Evolutionary conservation across 2,888 invertebrate species (phyloP), one percentile per base, ranked within the genome.

Genomic region (Dioctria rufipes): DNA sequence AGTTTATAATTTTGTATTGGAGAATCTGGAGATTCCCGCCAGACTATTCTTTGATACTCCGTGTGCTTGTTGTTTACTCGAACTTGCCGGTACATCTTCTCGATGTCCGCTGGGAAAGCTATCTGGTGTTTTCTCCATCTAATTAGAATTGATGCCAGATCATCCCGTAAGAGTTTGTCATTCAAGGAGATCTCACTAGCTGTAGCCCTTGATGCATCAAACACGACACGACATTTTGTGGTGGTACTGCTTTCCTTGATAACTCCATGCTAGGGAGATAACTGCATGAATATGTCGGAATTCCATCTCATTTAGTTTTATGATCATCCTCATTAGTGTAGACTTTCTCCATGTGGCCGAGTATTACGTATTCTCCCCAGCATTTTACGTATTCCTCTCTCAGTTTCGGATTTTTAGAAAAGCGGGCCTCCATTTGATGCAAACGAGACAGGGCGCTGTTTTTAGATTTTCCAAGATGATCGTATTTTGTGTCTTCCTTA

Each of bases 81-180:
- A 6, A 60, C 13, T 13, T 75, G 75, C 5, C 75, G 75, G 42
- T 75, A 60, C 54, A 85, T 85, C 71, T 84, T 81, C 0, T 73
- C 78, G 5, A 86, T 81, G 66, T 86, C 85, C 0, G 83, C 84
- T 4, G 80, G 81, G 3, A 85, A 66, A 2, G 84, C 83, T 13
- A 54, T 9, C n/a, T 4, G n/a, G 11, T 66, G 39, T 42, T 39
- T 39, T 51, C 69, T 49, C 39, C 63, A 54, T 54, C 66, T 13
- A 6, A 75, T 3, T 3, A 80, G 25, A 4, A 80, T 60, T 3
- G 8, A 4, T 8, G 73, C 37, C 3, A 86, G 49, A 49, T 84
- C 81, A 2, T 82, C 73, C 71, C 84, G 84, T n/a, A 25, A 25
- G 43, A 85, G 81, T 3, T 61, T 46, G 5, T 80, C 67, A n/a